Percentiles rank a stretch among this genome's conserved stretches.
These are phyloP conservation scores for Sebastolobus alascanus DNA, from an alignment of 2,797 vertebrate species.

Conservation along the genomic window DNA sequence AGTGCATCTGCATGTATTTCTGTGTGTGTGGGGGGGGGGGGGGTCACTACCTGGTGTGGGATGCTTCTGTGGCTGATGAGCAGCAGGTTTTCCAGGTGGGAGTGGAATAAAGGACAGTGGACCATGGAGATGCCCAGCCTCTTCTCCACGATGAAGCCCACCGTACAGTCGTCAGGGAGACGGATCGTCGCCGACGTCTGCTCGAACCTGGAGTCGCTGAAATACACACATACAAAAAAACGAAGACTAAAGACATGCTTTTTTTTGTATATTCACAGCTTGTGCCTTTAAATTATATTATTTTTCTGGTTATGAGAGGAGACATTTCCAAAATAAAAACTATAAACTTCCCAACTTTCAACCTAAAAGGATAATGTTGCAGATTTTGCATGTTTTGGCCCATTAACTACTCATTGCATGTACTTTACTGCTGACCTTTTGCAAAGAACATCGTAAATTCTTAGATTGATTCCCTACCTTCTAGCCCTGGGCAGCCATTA, in stretches of 20 bases:
- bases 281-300: not conserved
- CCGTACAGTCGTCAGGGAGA: conserved; percentile 92
- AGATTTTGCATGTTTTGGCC: conserved; percentile 38
- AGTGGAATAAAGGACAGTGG: conserved; percentile 90
- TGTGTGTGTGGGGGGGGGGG: not conserved
- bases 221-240: not conserved
- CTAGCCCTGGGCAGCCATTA: conserved; percentile 43
- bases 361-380: not conserved
- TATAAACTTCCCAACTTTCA: conserved; percentile 19
- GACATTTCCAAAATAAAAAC: not conserved
- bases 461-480: conserved; percentile 35
- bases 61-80: conserved; percentile 82
- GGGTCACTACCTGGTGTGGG: conserved; percentile 70
- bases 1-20: not conserved
- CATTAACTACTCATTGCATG: conserved; percentile 35
- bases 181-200: conserved; percentile 90
- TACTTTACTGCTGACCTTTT: conserved; percentile 60
- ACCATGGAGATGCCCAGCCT: conserved; percentile 87
- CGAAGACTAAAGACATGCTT: not conserved
- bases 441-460: conserved; percentile 25
- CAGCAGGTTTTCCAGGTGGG: conserved; percentile 93
- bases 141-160: conserved; percentile 93
- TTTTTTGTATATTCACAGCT: not conserved
- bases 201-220: conserved; percentile 88
- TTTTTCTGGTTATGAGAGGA: not conserved